Base-by-base conservation (phyloP, 2,888 invertebrate genomes). In the Oxytorus armatus region DNA sequence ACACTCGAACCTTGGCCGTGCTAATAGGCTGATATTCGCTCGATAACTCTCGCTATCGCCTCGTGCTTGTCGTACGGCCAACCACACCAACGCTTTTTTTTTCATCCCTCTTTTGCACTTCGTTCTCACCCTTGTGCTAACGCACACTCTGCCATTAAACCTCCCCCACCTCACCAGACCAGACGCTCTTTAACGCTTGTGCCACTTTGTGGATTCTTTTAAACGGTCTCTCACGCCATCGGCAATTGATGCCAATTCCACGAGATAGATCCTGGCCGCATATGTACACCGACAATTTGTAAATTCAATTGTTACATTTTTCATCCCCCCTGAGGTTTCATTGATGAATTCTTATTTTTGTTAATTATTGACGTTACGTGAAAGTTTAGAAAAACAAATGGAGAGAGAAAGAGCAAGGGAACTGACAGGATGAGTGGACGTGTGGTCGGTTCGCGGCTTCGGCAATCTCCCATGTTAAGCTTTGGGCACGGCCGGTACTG, bases 1-100 rank as follows among this genome's bases (percentile, higher is more conserved):
- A 89, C 85, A 84, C 74, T 86, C 78, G 84, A 88, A 89, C 90
- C 90, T 90, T 90, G 90, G 89, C 89, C 90, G 86, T 89, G 87
- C 88, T 89, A 89, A 90, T 89, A 87, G 86, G 77, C 86, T 87
- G 86, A 88, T 82, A 77, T 86, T 86, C 88, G 89, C 87, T 90
- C 89, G 87, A 89, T 90, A 87, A 70, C 82, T 81, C 77, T 79
- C 77, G 78, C 80, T 78, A 85, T 74, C 77, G 73, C 55, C 63
- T 39, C 65, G 18, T 16, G 47, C 36, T 21, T 72, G 51, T 79
- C 33, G 53, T 73, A 39, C 61, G 21, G 16, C 39, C 63, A 25
- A 49, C 16, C 69, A 18, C 47, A 53, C 69, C n/a, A 59, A 61
- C 72, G 25, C 51, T 73, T 23, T 61, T 49, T 72, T 25, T 53